Evolutionary conservation across 2,888 invertebrate genomes (phyloP).

Genomic region (Anorthoa munda): DNA sequence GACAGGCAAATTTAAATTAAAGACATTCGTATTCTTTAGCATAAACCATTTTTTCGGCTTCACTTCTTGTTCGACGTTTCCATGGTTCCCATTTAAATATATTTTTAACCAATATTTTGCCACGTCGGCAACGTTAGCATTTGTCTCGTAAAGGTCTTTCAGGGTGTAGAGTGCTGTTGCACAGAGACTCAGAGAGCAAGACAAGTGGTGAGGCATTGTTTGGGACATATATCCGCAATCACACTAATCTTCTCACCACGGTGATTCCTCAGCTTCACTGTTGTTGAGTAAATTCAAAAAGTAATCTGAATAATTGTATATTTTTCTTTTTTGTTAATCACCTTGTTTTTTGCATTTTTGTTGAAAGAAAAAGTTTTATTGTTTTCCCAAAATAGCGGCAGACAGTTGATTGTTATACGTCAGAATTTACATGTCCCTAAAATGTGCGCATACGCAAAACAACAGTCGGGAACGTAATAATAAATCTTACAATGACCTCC

Average conservation of each 20-base stretch:
- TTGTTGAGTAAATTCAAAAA: background rate
- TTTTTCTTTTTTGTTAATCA: background rate
- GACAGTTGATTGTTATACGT: slow-evolving; percentile 39
- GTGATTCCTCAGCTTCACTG: background rate
- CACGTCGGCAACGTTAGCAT: too few relatives aligned
- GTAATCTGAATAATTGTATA: too few relatives aligned
- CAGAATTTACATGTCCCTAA: slow-evolving; percentile 15
- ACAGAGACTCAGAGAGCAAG: too few relatives aligned
- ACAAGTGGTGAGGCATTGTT: too few relatives aligned
- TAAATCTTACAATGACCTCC: slow-evolving; percentile 43
- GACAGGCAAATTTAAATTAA: background rate
- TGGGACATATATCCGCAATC: too few relatives aligned
- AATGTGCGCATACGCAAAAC: slow-evolving; percentile 5
- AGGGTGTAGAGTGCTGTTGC: too few relatives aligned
- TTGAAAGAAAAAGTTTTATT: slow-evolving; percentile 27
- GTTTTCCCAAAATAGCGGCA: slow-evolving; percentile 29
- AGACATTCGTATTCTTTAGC: too few relatives aligned
- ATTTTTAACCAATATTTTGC: too few relatives aligned
- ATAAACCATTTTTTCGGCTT: background rate
- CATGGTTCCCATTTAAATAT: too few relatives aligned
- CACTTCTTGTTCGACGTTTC: too few relatives aligned
- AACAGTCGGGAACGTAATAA: slow-evolving; percentile 22
- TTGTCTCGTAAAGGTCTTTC: too few relatives aligned
- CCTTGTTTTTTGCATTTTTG: slow-evolving; percentile 22
- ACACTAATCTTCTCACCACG: too few relatives aligned